Percentiles rank a stretch among this genome's conserved stretches.
These are phyloP conservation scores for Melanotaenia maccullochi DNA, from an alignment of 2,797 vertebrate genomes.

Conservation along the genomic window DNA sequence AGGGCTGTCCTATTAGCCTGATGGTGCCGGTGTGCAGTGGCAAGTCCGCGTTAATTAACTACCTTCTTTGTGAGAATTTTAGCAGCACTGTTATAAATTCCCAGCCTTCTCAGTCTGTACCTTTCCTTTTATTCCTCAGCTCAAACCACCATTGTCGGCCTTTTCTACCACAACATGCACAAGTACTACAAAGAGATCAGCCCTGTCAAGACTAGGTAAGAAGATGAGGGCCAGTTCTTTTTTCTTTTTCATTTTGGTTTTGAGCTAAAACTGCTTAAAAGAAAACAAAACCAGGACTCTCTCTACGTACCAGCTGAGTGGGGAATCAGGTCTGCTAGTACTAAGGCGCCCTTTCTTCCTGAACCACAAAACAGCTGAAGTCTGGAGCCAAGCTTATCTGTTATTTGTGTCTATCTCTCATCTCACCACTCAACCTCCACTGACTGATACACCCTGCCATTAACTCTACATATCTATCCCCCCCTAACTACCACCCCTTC, in stretches of 20 bases:
- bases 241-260: background rate
- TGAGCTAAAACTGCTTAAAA: conserved; percentile 4
- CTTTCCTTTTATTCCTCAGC: conserved; percentile 76
- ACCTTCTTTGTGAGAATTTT: conserved; percentile 70
- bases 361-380: conserved; percentile 39
- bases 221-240: conserved; percentile 11
- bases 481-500: background rate
- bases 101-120: conserved; percentile 41
- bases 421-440: conserved; percentile 69
- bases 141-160: conserved; percentile 92
- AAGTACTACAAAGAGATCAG: conserved; percentile 87
- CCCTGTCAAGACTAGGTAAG: conserved; percentile 89
- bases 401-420: conserved; percentile 62
- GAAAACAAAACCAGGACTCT: background rate
- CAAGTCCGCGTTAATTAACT: conserved; percentile 70
- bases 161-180: conserved; percentile 94
- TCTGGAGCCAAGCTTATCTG: conserved; percentile 73
- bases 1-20: conserved; percentile 64
- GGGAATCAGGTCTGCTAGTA: conserved; percentile 26
- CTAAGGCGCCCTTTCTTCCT: conserved; percentile 63
- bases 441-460: conserved; percentile 82
- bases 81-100: conserved; percentile 73
- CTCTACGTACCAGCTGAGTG: conserved; percentile 54
- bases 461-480: conserved; percentile 51
- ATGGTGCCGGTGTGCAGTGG: conserved; percentile 51